Conservation (phyloP, 2,113 vertebrate genomes). For the Brachyhypopomus occidentalis region DNA sequence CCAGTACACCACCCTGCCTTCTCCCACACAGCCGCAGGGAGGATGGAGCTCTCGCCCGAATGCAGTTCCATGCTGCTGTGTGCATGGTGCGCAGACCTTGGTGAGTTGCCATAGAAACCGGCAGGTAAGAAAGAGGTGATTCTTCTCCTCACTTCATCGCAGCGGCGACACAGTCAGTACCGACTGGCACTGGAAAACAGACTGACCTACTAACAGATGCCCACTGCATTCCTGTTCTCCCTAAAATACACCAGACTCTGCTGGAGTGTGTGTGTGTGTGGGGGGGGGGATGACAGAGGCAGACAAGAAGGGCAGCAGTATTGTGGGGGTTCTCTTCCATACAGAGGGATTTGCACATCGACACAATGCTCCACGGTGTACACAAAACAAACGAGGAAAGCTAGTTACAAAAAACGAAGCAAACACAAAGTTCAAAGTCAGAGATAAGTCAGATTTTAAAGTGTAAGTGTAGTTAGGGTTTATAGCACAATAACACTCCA, state of each 20-base stretch:
- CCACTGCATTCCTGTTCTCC: conserved; percentile 43
- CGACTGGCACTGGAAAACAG: conserved; percentile 42
- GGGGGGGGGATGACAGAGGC: neutral
- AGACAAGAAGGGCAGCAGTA: conserved; percentile 38
- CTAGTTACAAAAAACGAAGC: neutral
- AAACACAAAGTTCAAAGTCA: neutral
- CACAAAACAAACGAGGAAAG: neutral
- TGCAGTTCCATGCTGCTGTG: conserved; percentile 40
- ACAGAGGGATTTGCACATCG: neutral
- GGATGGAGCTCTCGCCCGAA: conserved; percentile 41
- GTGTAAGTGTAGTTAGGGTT: neutral
- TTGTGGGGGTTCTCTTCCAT: conserved; percentile 33
- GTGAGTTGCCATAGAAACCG: conserved; percentile 56
- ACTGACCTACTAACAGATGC: conserved; percentile 53
- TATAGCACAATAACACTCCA: neutral
- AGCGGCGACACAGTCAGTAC: conserved; percentile 43
- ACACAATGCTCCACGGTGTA: neutral
- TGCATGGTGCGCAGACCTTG: conserved; percentile 49
- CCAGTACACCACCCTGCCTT: conserved; percentile 35
- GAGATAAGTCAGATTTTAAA: conserved; percentile 18
- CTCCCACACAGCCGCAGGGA: conserved; percentile 44
- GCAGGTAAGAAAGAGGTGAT: conserved; percentile 55
- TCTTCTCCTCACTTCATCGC: conserved; percentile 52
- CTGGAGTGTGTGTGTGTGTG: neutral
- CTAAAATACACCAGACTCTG: conserved; percentile 16